Evolutionary conservation across 2,888 invertebrate genomes (phyloP).

Genomic region (Harpalus rufipes): DNA sequence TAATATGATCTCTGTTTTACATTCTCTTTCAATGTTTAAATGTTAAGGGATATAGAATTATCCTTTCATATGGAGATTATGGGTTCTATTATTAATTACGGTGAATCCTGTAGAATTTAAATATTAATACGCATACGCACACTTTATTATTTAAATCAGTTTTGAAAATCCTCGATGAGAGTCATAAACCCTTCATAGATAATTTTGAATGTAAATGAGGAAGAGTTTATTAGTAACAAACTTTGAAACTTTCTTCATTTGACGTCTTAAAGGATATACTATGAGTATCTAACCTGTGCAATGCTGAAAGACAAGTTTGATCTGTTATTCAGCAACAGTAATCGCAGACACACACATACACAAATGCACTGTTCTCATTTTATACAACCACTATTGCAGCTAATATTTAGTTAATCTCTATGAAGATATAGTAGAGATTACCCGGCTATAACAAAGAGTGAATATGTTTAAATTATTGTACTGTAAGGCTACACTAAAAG

Average conservation of each 20-base stretch:
- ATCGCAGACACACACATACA: neutral
- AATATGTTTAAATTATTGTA: neutral
- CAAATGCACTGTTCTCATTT: neutral
- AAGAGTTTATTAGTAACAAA: conserved; percentile 29
- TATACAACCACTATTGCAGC: neutral
- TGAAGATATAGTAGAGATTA: neutral
- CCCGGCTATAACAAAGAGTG: neutral
- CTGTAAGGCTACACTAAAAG: neutral
- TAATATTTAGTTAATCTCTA: neutral
- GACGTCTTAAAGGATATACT: neutral
- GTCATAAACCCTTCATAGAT: conserved; percentile 34
- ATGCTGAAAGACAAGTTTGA: neutral
- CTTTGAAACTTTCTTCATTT: conserved; percentile 37
- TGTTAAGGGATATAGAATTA: too few species aligned
- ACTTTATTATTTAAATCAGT: neutral
- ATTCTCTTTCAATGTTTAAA: too few species aligned
- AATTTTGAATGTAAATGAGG: conserved; percentile 39
- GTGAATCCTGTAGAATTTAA: neutral
- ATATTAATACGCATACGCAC: neutral
- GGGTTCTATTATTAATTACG: too few species aligned
- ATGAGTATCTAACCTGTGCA: neutral
- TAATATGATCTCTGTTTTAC: too few species aligned
- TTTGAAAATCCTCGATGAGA: neutral
- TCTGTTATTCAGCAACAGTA: neutral
- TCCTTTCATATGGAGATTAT: too few species aligned